Evolutionary conservation across 2,797 vertebrate species (phyloP), one percentile per base, ranked within the genome.

Genomic region (Sebastes paucispinis): DNA sequence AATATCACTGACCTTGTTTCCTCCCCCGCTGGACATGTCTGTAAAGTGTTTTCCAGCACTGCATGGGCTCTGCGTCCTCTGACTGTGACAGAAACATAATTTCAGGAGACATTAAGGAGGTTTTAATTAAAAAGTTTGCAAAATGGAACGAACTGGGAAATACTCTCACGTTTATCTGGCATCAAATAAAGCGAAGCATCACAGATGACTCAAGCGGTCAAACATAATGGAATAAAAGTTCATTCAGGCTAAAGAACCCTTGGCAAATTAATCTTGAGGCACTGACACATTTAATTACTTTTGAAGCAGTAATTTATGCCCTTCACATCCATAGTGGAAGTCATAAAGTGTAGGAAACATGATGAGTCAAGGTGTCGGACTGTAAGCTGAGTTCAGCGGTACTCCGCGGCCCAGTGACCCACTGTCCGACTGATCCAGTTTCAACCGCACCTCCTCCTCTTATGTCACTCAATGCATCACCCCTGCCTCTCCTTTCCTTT

Each of bases 401-500:
- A 39, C 64, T 73, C 27, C 81, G 6, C 52, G 32, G 68, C 82
- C 77, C 69, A 79, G 47, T 87, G 87, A 87, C 88, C 83, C 83
- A 88, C 83, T 91, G 87, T 75, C 83, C 36, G 13, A 87, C 81
- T 91, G 75, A 87, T 86, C 88, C 82, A 83, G 24, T 82, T 89
- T 74, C 9, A 80, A 65, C 71, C 32, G 2, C 67, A 25, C 25
- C 32, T 66, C 65, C 63, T 77, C n/a, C 55, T 81, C 34, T 72
- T 54, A 73, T 58, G 81, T 68, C 79, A 72, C 77, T 75, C 76
- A 32, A 8, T 24, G 32, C 64, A 7, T 64, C 66, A 18, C 24
- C 69, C 66, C 75, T 71, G 63, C 73, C 72, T 55, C 31, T 63
- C 25, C 18, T 32, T 20, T 68, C 73, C 14, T 32, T 47, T 36